Conservation (phyloP, 2,113 vertebrate genomes). For the Montifringilla adamsi region DNA sequence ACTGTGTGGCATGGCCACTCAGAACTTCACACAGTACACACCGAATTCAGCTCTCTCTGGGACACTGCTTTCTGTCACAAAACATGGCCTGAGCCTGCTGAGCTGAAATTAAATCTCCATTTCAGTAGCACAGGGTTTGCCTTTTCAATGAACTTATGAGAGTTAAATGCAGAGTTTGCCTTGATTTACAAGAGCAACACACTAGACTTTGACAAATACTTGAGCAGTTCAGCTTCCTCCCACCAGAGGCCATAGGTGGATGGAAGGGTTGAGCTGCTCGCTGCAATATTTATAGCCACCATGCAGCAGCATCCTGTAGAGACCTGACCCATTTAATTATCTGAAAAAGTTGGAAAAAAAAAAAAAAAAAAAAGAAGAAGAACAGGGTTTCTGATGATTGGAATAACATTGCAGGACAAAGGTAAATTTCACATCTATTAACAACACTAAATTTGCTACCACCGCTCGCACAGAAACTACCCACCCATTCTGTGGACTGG, state of each 20-base stretch:
- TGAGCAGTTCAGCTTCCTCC: neutral
- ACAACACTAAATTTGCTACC: neutral
- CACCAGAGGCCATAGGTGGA: neutral
- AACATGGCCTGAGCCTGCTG: neutral
- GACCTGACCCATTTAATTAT: constrained; percentile 42
- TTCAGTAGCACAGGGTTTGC: neutral
- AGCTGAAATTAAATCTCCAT: neutral
- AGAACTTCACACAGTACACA: neutral
- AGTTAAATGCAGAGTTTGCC: neutral
- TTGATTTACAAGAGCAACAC: neutral
- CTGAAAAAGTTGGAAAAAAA: neutral
- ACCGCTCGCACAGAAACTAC: neutral
- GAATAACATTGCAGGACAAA: neutral
- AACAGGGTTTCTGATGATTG: neutral
- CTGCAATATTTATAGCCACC: constrained; percentile 20
- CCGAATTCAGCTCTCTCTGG: neutral
- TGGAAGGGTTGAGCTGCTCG: neutral
- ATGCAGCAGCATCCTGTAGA: neutral
- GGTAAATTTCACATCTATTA: neutral
- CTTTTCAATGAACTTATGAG: neutral
- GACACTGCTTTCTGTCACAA: neutral
- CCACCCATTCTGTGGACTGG: neutral
- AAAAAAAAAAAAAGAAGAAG: neutral
- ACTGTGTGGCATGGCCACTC: neutral
- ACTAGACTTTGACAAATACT: neutral